These are phyloP conservation scores for Scortum barcoo DNA, from an alignment of 2,113 vertebrate species.

Conservation along the genomic window DNA sequence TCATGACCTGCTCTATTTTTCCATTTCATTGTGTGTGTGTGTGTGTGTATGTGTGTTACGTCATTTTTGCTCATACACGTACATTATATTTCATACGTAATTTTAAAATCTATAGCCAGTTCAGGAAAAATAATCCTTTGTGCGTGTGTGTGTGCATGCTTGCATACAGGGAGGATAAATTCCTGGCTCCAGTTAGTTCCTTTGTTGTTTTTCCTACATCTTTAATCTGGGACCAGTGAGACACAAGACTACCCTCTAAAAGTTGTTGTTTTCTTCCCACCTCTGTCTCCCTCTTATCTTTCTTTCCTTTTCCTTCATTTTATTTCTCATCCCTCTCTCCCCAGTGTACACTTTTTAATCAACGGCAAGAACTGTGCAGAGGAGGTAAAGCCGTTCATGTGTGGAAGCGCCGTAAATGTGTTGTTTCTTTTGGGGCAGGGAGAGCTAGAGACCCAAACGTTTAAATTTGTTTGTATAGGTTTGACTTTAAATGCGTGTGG, in stretches of 20 bases:
- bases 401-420: conserved; percentile 24
- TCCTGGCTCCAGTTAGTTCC: not conserved
- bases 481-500: not conserved
- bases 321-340: conserved; percentile 28
- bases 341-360: conserved; percentile 67
- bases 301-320: conserved; percentile 22
- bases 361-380: conserved; percentile 44
- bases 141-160: not conserved
- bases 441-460: conserved; percentile 24
- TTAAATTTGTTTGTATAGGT: conserved; percentile 9
- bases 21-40: not conserved
- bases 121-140: not conserved
- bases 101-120: not conserved
- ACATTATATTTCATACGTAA: not conserved
- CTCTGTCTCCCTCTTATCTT: not conserved
- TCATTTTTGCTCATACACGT: not conserved
- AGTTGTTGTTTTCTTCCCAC: not conserved
- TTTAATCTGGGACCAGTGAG: conserved; percentile 2
- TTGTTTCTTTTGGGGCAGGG: conserved; percentile 33
- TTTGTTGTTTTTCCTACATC: not conserved
- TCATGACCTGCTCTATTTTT: conserved; percentile 18
- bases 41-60: not conserved
- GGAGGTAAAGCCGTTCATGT: conserved; percentile 51
- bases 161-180: not conserved
- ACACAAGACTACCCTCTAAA: not conserved